Evolutionary conservation across 2,797 vertebrate species (phyloP), one percentile per base, ranked within the genome.

Genomic region (Simalia tracyae): DNA sequence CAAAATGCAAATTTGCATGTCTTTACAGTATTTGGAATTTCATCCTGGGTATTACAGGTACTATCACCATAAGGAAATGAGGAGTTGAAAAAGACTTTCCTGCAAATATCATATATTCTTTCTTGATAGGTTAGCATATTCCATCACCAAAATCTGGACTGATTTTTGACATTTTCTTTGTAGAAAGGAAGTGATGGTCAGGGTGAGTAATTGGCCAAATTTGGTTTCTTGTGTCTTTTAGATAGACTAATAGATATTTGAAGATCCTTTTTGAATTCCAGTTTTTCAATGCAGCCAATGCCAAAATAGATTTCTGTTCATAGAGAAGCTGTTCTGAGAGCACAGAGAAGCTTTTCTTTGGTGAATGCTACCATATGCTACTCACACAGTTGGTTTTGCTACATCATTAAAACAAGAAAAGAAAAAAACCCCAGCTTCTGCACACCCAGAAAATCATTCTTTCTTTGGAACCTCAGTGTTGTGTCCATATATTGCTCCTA

Each of bases 61-160:
- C 66, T 31, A 10, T 42, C 54, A 22, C 86, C 17, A 36, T 84
- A 63, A 5, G 87, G 11, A 87, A 92, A 76, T 26, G 60, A 84
- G 19, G 2, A 56, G 7, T 84, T 88, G n/a, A 2, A 31, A 91
- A 91, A 22, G 3, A 31, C n/a, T n/a, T 84, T 26, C 60, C 61
- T 64, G 22, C 28, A 60, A 50, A 84, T 72, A 61, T 64, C 36
- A 26, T 90, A 42, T 93, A 88, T 93, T 93, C 84, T 93, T 88
- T 90, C 61, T 92, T 85, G 85, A 88, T 93, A 93, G 93, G 93
- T 92, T 93, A 92, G 91, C 76, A 90, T 85, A 87, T 93, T 93
- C 81, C 89, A 86, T 64, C 91, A 63, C 17, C 60, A 85, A 85
- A 88, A 63, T 86, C 86, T 46, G 91, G 91, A 89, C 63, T 91